These are phyloP conservation scores for Rhyacophila evoluta DNA, from an alignment of 2,888 invertebrate species.

Conservation along the genomic window DNA sequence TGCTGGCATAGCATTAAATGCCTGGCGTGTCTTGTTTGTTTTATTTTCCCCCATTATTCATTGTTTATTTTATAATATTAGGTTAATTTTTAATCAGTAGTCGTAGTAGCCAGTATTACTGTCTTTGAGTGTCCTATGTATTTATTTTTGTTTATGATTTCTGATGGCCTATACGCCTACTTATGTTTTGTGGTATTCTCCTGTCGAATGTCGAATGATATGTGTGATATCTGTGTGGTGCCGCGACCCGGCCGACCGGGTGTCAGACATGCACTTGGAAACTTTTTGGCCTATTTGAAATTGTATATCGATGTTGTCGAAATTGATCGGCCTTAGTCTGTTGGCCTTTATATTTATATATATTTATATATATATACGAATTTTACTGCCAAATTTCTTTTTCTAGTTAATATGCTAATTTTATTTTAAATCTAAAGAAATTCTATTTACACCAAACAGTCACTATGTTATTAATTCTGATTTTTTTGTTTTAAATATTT, in stretches of 20 bases:
- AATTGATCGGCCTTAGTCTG: slow-evolving; percentile 55
- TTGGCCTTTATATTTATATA: slow-evolving; percentile 51
- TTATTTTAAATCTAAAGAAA: slow-evolving; percentile 49
- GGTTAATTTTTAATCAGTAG: slow-evolving; percentile 43
- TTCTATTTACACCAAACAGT: slow-evolving; percentile 54
- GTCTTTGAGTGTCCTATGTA: slow-evolving; percentile 41
- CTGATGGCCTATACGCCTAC: not conserved
- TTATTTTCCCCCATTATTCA: slow-evolving; percentile 36
- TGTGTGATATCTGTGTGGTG: not conserved
- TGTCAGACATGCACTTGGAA: not conserved
- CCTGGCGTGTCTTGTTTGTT: slow-evolving; percentile 50
- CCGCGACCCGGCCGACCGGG: not conserved
- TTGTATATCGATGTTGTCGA: slow-evolving; percentile 47
- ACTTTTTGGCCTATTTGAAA: slow-evolving; percentile 50
- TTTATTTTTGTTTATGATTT: not conserved
- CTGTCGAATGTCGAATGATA: not conserved
- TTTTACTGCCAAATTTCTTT: slow-evolving; percentile 54
- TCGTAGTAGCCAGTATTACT: slow-evolving; percentile 41
- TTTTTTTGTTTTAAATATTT: slow-evolving; percentile 48
- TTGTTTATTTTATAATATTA: slow-evolving; percentile 32
- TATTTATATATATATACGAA: slow-evolving; percentile 51
- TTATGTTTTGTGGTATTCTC: not conserved
- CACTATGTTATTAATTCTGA: slow-evolving; percentile 54
- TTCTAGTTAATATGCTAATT: slow-evolving; percentile 50
- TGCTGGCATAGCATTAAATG: slow-evolving; percentile 46